These are phyloP conservation scores for Eulemur rubriventer DNA, from an alignment of 2,797 vertebrate species.

Conservation along the genomic window DNA sequence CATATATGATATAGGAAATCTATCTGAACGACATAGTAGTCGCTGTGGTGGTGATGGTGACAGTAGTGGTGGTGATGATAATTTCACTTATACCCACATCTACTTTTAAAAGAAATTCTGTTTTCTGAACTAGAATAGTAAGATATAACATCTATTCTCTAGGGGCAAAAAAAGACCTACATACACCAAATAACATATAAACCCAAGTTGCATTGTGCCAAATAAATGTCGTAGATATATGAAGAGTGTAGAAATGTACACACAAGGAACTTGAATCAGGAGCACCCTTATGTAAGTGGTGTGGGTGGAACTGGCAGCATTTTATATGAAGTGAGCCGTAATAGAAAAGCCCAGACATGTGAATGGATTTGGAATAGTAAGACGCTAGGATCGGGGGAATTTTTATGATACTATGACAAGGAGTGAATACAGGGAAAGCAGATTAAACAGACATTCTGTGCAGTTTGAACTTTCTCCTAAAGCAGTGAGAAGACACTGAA, in stretches of 20 bases:
- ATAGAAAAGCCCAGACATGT: neutral
- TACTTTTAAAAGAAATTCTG: neutral
- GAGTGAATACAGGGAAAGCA: neutral
- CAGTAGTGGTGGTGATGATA: neutral
- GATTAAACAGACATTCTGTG: neutral
- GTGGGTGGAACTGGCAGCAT: neutral
- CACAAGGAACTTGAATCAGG: neutral
- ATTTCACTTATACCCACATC: neutral
- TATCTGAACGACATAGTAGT: neutral
- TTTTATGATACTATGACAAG: neutral
- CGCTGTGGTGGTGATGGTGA: neutral
- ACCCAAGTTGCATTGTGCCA: neutral
- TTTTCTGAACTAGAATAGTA: neutral
- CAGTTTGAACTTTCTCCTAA: neutral
- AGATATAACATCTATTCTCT: neutral
- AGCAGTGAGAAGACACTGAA: neutral
- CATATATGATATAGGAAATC: neutral
- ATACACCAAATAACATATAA: neutral
- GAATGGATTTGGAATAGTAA: neutral
- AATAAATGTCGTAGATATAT: neutral
- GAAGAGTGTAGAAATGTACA: neutral
- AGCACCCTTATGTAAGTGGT: neutral
- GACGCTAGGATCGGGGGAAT: neutral
- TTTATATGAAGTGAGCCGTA: neutral
- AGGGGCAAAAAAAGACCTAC: neutral